phyloP scores from a whole-genome alignment of 1,140 invertebrate genomes.

The Meloidogyne hapla region DNA sequence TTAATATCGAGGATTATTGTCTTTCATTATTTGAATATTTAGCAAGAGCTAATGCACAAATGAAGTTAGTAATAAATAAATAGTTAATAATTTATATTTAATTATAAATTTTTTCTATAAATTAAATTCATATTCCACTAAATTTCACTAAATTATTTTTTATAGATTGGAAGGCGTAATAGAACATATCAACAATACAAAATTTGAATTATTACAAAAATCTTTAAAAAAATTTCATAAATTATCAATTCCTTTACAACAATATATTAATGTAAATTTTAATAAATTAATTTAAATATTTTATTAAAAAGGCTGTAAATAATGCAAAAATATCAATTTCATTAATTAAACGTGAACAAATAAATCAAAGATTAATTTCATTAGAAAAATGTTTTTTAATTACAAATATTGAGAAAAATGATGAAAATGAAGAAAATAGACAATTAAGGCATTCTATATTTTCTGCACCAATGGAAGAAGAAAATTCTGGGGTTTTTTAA shows the following conservation, averaged over 20 bases:
- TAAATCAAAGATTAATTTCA: conserved; percentile 27
- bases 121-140: too few species aligned
- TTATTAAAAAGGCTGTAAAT: conserved; percentile 29
- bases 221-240: conserved; percentile 28
- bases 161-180: conserved; percentile 33
- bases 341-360: conserved; percentile 25
- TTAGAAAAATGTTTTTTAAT: conserved; percentile 36
- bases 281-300: conserved; percentile 19
- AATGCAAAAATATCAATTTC: conserved; percentile 26
- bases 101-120: too few species aligned
- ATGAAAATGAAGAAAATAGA: conserved; percentile 1
- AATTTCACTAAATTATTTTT: background rate
- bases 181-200: conserved; percentile 24
- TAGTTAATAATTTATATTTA: too few species aligned
- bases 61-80: conserved; percentile 13
- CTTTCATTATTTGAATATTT: conserved; percentile 33
- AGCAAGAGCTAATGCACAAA: conserved; percentile 34
- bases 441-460: conserved; percentile 30
- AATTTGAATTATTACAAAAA: conserved; percentile 29
- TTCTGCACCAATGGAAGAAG: conserved; percentile 23
- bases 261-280: conserved; percentile 28
- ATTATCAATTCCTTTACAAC: conserved; percentile 29
- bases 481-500: conserved; percentile 7
- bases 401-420: background rate
- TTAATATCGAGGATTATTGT: conserved; percentile 52